phyloP scores from a whole-genome alignment of 1,140 invertebrate genomes.

The Microplitis demolitor region DNA sequence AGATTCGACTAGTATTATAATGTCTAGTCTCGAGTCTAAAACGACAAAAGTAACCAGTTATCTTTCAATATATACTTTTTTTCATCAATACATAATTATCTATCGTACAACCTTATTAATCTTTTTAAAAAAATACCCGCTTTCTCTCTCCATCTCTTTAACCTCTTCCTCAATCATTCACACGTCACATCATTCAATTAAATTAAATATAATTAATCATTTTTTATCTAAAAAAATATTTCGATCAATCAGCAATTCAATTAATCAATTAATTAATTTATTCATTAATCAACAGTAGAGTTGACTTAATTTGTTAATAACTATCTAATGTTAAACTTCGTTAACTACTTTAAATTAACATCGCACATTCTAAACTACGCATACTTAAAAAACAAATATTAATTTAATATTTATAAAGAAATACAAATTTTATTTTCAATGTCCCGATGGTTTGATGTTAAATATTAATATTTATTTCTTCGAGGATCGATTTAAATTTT shows the following conservation, averaged over 20 bases:
- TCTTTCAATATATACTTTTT: background rate
- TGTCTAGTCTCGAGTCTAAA: background rate
- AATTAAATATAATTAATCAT: too few relatives aligned
- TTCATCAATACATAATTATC: slow-evolving; percentile 1
- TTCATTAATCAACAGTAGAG: too few relatives aligned
- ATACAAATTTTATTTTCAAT: too few relatives aligned
- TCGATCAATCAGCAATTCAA: background rate
- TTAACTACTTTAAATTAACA: too few relatives aligned
- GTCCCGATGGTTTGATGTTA: too few relatives aligned
- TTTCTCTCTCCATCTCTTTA: background rate
- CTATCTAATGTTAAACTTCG: background rate
- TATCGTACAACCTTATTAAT: too few relatives aligned
- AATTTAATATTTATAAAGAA: background rate
- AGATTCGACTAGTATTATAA: background rate
- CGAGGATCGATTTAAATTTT: background rate
- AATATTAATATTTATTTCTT: background rate
- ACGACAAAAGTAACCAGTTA: background rate
- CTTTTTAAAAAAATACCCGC: slow-evolving; percentile 4
- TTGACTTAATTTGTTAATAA: background rate
- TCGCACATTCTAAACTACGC: background rate
- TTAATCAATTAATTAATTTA: background rate
- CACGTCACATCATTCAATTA: too few relatives aligned
- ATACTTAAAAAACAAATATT: background rate
- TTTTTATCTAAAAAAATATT: background rate
- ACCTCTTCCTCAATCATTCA: background rate